Evolutionary conservation across 2,888 invertebrate species (phyloP).

Genomic region (Syrista parreyssii): DNA sequence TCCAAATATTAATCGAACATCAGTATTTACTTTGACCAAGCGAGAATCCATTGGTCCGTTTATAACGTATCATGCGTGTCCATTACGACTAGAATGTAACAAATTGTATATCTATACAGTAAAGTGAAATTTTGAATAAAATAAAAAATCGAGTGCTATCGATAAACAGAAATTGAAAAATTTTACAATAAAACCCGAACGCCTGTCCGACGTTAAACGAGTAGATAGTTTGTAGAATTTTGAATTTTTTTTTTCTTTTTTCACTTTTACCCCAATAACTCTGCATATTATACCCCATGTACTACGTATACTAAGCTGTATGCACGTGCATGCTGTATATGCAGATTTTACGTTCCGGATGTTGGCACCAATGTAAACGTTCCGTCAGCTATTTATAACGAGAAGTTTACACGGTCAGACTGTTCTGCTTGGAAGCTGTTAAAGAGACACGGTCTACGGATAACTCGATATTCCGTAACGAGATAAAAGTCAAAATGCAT

Average conservation of each 20-base stretch:
- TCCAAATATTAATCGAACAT: neutral
- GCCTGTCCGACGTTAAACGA: neutral
- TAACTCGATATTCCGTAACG: neutral
- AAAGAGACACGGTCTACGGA: neutral
- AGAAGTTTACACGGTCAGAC: neutral
- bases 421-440: neutral
- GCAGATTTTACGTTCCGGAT: neutral
- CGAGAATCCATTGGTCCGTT: neutral
- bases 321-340: neutral
- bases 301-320: neutral
- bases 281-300: neutral
- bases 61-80: neutral
- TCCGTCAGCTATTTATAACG: neutral
- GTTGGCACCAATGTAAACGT: neutral
- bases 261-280: neutral
- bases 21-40: neutral
- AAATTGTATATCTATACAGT: neutral
- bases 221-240: neutral
- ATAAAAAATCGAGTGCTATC: neutral
- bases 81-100: neutral
- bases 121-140: neutral
- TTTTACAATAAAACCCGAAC: neutral
- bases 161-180: neutral
- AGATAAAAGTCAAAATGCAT: neutral
- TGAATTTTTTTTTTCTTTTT: neutral